Evolutionary conservation across 2,888 invertebrate genomes (phyloP), one percentile per base, ranked within the genome.

Genomic region (Chaitophorus viminalis): DNA sequence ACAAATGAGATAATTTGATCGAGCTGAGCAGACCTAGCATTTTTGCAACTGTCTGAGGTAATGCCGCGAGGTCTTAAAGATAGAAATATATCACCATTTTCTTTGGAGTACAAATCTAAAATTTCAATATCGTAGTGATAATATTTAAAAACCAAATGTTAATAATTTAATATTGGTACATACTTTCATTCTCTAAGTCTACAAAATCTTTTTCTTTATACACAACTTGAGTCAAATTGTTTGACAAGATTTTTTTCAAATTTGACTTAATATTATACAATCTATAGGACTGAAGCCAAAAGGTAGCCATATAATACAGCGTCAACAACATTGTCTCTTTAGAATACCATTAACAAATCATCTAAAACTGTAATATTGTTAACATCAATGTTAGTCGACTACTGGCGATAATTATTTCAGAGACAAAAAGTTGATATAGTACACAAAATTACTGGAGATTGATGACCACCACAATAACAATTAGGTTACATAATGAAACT

Each of bases 231-330:
- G 90, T 90, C 11, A 90, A 90, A 88, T 90, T 90, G 52, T 90
- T 90, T 52, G 90, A 88, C 17, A 90, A 89, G 65, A 90, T 89
- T 52, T 90, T 89, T 74, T 93, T 93, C 81, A 96, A 93, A 90
- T 95, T 95, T 90, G 93, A 93, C 90, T 94, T 93, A 89, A 96
- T 93, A 46, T 94, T 94, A 83, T 94, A 94, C 89, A 96, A 93
- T 87, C 95, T 93, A 95, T 95, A 95, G 91, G 95, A 94, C 92
- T 96, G 96, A 90, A 96, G 92, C 91, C 95, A 94, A 89, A 96
- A 96, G 91, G 96, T 95, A 91, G 96, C 95, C 92, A 95, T 94
- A 91, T 96, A 96, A 92, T 95, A 95, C 84, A 96, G 92, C 70
- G 96, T 96, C 90, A 96, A 93, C 91, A 96, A 92, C 95, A 95